Evolutionary conservation across 2,888 invertebrate species (phyloP), one percentile per base, ranked within the genome.

Genomic region (Zeuzera pyrina): DNA sequence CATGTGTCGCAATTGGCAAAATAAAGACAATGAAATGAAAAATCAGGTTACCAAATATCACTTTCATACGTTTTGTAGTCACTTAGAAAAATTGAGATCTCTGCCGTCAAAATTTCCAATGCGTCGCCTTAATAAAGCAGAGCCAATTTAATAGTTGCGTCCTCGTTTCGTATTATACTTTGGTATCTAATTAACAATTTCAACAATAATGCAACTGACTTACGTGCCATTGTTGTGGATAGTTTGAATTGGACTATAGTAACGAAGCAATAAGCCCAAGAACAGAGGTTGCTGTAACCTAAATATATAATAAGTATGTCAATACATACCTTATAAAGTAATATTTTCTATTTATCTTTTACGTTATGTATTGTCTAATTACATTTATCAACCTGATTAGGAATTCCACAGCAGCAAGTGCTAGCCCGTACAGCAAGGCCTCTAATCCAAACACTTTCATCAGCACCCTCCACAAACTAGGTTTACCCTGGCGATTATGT

Each of bases 251-350:
- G 74, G 79, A 46, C 64, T 77, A 65, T 86, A 89, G 62, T 86
- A 86, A 35, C 84, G 77, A 39, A 90, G 74, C 41, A 89, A 57
- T 36, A 86, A 70, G 23, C 88, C 88, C 48, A 89, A 67, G 55
- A 88, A 87, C 42, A 88, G 59, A 15, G 89, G 89, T 63, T 90
- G 89, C 50, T 86, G 84, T 57, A 89, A 81, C 68, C 89, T 89
- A 61, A 31, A n/a, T n/a, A n/a, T 45, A 21, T 34, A 31, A 35
- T 40, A 36, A 33, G 12, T 12, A 26, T 15, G 28, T 31, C 14
- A 33, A 29, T 16, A 13, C 24, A 32, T 5, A 24, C 24, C 10
- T 24, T 21, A 8, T 29, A 36, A 38, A 32, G 7, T 16, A 16
- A 11, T 24, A 24, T 24, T 10, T 10, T 10, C 7, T 5, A 10